Percentiles rank a stretch among this genome's conserved stretches.
These are phyloP conservation scores for Acipenser transmontanus DNA, from an alignment of 2,797 vertebrate genomes.

Conservation along the genomic window DNA sequence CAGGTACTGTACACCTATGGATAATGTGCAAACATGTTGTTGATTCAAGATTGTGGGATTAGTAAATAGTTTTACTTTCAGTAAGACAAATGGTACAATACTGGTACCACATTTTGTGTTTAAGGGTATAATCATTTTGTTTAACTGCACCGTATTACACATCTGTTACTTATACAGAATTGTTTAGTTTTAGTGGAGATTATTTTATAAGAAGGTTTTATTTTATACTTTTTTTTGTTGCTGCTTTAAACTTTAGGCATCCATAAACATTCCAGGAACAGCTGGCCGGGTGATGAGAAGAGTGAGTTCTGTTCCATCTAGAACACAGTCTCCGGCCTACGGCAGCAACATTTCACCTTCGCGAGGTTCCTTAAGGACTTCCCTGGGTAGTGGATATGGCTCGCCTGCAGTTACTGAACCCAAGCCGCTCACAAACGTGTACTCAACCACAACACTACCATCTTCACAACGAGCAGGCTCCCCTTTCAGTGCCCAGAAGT, in stretches of 20 bases:
- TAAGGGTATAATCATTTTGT: too few relatives aligned
- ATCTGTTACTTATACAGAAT: neutral
- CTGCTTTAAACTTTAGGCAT: conserved; percentile 55
- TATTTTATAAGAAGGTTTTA: neutral
- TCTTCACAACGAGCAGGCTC: conserved; percentile 68
- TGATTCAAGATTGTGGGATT: too few relatives aligned
- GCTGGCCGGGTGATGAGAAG: conserved; percentile 73
- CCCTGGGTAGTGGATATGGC: conserved; percentile 79
- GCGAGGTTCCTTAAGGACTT: conserved; percentile 74
- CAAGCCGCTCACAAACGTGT: conserved; percentile 65
- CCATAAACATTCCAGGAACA: conserved; percentile 36
- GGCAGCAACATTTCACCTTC: conserved; percentile 73
- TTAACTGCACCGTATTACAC: too few relatives aligned
- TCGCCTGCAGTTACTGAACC: conserved; percentile 79
- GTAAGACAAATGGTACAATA: too few relatives aligned
- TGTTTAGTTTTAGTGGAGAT: neutral
- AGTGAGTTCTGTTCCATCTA: conserved; percentile 86
- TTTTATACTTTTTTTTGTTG: conserved; percentile 5
- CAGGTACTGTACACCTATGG: conserved; percentile 50
- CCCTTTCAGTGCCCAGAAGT: conserved; percentile 65
- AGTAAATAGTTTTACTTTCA: too few relatives aligned
- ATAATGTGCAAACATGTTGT: too few relatives aligned
- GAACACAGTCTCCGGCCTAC: conserved; percentile 86
- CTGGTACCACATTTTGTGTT: too few relatives aligned
- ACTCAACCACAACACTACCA: conserved; percentile 80